These are phyloP conservation scores for Clarias laeviceps DNA, from an alignment of 2,797 vertebrate genomes.

Conservation along the genomic window DNA sequence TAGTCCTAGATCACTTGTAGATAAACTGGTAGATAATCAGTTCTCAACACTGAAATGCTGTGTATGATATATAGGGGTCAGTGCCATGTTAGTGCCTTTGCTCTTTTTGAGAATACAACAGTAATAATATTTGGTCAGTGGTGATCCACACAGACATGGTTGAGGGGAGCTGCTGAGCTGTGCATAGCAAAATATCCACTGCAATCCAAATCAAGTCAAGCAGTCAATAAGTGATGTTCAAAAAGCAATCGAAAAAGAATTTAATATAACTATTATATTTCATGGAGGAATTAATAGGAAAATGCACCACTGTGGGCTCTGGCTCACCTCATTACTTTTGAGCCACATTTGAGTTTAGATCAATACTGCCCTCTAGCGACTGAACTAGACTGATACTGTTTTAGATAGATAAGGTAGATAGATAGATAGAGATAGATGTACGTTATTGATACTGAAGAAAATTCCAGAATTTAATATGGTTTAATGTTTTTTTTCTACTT, in stretches of 20 bases:
- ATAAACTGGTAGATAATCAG: neutral
- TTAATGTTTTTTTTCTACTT: neutral
- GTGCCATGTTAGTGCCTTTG: neutral
- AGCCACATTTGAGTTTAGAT: neutral
- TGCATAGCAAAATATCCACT: neutral
- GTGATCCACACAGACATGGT: neutral
- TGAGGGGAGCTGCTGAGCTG: neutral
- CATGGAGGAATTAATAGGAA: neutral
- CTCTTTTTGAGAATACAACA: neutral
- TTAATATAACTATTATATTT: neutral
- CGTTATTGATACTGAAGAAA: too few relatives aligned
- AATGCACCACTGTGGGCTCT: neutral
- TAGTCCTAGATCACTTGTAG: neutral
- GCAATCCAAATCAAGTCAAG: too few relatives aligned
- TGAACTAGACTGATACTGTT: too few relatives aligned
- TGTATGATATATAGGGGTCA: neutral
- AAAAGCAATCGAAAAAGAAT: neutral
- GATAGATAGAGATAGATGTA: too few relatives aligned
- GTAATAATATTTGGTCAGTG: neutral
- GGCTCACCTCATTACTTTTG: neutral
- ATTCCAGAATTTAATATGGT: too few relatives aligned
- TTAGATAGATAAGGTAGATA: neutral
- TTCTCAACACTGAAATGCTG: neutral
- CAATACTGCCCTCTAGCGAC: neutral
- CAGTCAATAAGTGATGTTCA: neutral